A percentile compares a stretch with the other conserved stretches of the same genome.
phyloP scores from a whole-genome alignment of 2,888 invertebrate genomes.

The Eupithecia centaureata region DNA sequence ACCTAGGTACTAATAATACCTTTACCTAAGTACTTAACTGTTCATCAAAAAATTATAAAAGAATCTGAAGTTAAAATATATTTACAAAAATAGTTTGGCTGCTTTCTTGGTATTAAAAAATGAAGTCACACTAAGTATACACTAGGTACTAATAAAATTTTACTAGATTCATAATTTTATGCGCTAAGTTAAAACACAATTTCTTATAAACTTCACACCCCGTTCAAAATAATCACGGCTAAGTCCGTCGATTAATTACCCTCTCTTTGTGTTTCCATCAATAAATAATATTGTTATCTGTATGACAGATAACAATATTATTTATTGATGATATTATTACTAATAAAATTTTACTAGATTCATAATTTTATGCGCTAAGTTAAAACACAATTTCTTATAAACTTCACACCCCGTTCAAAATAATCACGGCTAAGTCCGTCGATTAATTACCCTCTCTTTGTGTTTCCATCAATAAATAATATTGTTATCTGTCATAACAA shows the following conservation, averaged over 20 bases:
- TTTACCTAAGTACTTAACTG: too few species aligned
- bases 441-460: constrained; percentile 28
- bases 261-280: constrained; percentile 27
- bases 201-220: constrained; percentile 9
- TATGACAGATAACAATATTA: constrained; percentile 37
- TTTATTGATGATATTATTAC: constrained; percentile 37
- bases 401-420: constrained; percentile 9
- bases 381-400: neutral
- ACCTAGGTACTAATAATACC: too few species aligned
- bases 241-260: constrained; percentile 28
- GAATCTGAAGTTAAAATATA: too few species aligned
- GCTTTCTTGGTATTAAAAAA: too few species aligned
- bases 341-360: too few species aligned
- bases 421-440: constrained; percentile 22
- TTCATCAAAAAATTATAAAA: too few species aligned
- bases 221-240: constrained; percentile 20
- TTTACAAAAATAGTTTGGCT: too few species aligned
- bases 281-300: constrained; percentile 39
- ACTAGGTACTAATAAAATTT: too few species aligned
- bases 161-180: too few species aligned
- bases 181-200: neutral
- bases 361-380: too few species aligned
- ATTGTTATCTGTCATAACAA: constrained; percentile 39
- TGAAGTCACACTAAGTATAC: too few species aligned
- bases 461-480: constrained; percentile 36